Evolutionary conservation across 2,888 invertebrate genomes (phyloP).

Genomic region (Drosophila flavopinicola): DNA sequence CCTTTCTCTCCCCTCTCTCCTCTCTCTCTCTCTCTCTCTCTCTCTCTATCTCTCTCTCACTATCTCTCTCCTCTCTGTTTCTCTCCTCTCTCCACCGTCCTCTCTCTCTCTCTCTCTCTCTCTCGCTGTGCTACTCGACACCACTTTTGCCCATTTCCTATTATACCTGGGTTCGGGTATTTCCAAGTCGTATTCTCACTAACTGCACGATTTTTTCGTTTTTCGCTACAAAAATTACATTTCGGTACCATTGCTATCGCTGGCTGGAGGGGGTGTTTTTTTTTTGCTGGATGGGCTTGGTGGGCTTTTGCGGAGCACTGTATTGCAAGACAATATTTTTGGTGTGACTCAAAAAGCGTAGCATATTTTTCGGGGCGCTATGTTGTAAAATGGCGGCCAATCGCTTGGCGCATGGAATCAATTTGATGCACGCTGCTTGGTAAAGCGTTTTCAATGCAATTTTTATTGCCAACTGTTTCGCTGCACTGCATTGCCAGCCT

Average conservation of each 20-base stretch:
- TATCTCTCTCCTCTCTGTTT: no score
- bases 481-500: constrained; percentile 25
- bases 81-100: no score
- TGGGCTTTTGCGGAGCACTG: constrained; percentile 10
- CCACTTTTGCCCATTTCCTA: no score
- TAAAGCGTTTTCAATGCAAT: constrained; percentile 80
- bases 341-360: constrained; percentile 58
- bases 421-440: constrained; percentile 78
- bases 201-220: constrained; percentile 11
- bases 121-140: no score
- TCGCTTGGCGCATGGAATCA: constrained; percentile 65
- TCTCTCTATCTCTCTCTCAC: no score
- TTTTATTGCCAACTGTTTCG: constrained; percentile 78
- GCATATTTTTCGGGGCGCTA: constrained; percentile 65
- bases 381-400: constrained; percentile 28
- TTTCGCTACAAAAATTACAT: constrained; percentile 67
- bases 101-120: no score
- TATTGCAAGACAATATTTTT: constrained; percentile 75
- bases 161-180: constrained; percentile 8
- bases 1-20: no score
- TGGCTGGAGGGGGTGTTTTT: no score
- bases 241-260: constrained; percentile 46
- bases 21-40: no score
- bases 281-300: no score
- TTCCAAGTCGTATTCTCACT: background rate